Base-by-base conservation (phyloP, 2,113 vertebrate species). In the Leucoraja erinaceus region DNA sequence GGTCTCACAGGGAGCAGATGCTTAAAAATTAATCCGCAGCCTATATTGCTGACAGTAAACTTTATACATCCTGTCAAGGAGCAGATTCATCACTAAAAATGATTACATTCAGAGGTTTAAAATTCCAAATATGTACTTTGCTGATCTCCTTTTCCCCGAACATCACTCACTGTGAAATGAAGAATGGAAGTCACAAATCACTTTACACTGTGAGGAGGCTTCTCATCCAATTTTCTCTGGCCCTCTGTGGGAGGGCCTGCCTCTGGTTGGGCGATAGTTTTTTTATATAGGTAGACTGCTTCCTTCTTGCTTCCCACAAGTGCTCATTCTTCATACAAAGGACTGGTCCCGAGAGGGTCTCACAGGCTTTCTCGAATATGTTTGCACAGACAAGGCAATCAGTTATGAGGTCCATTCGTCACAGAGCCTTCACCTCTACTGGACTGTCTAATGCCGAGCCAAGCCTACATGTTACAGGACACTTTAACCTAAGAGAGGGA, bases 51-150 rank as follows among this genome's bases (percentile, higher is more conserved):
- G 47, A 84, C 81, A 59, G 47, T 84, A 22, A 70, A 70, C 22
- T 91, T 72, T 70, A 74, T 47, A 72, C 90, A 72, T 91, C 38
- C 68, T 28, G 90, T 74, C 66, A 72, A 12, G 38, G 33, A 91
- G 59, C 59, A 66, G 59, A 66, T 63, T n/a, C 11, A 88, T 88
- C 83, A 31, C 83, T 88, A n/a, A 14, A 63, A 66, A 33, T 63
- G n/a, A 88, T 88, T 31, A 66, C 83, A 88, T 63, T 88, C 61
- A 31, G 12, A 66, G 59, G 0, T 61, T 56, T 61, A 86, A 61
- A 84, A 86, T 86, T 86, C 83, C 22, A 86, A 61, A n/a, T 86
- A 86, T 61, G 83, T 63, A 61, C 56, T 63, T 88, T 31, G 81
- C 81, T 84, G 81, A 56, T n/a, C 54, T n/a, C 28, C n/a, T 61